Conservation (phyloP, 2,113 vertebrate genomes). For the Otolemur garnettii region DNA sequence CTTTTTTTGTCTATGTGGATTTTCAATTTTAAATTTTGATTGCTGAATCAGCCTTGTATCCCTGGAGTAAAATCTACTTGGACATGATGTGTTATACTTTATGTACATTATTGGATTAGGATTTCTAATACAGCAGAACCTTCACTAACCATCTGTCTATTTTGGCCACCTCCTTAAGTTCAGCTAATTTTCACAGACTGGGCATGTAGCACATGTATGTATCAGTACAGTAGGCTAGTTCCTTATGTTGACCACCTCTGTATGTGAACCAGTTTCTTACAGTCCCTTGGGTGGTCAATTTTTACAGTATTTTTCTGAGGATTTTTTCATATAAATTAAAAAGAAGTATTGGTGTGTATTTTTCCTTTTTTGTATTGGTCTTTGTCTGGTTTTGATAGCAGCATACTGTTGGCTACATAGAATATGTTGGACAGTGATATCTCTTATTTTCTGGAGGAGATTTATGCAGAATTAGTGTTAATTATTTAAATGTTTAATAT, state of each 20-base stretch:
- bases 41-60: neutral
- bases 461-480: neutral
- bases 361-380: neutral
- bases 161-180: too few species aligned
- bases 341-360: neutral
- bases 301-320: neutral
- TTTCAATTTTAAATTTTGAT: neutral
- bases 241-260: too few species aligned
- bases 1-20: neutral
- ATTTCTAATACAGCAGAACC: neutral
- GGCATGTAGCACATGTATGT: too few species aligned
- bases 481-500: neutral
- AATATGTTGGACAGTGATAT: neutral
- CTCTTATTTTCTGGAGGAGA: neutral
- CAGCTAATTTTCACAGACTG: too few species aligned
- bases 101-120: neutral
- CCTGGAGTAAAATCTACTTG: neutral
- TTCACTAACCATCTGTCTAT: too few species aligned
- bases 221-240: too few species aligned
- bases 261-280: too few species aligned
- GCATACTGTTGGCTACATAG: neutral
- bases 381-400: neutral
- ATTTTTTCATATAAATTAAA: neutral
- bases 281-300: too few species aligned
- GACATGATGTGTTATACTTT: neutral